These are phyloP conservation scores for Lagodon rhomboides DNA, from an alignment of 2,797 vertebrate genomes.

Conservation along the genomic window DNA sequence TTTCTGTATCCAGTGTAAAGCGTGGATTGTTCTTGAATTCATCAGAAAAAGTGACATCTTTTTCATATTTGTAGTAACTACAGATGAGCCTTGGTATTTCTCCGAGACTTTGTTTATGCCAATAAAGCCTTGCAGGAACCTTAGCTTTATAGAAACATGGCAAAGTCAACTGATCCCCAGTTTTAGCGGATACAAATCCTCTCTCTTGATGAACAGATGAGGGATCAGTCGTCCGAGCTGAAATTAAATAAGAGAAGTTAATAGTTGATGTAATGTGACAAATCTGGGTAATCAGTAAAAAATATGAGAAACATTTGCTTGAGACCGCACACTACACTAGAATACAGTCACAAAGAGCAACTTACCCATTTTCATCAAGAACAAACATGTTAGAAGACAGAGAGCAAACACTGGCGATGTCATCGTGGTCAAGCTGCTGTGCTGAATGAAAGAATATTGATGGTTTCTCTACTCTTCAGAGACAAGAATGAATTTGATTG, in stretches of 20 bases:
- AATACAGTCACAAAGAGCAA: background rate
- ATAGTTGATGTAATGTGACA: background rate
- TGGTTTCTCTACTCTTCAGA: background rate
- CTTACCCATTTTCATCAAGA: constrained; percentile 41
- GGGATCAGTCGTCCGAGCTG: background rate
- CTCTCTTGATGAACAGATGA: background rate
- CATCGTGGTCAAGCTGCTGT: constrained; percentile 31
- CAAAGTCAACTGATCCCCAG: constrained; percentile 41
- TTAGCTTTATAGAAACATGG: constrained; percentile 19
- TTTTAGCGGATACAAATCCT: constrained; percentile 9
- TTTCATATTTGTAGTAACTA: constrained; percentile 4
- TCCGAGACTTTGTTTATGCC: constrained; percentile 42
- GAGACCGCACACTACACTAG: too few relatives aligned
- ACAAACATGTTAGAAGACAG: constrained; percentile 25
- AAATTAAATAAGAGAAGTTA: background rate
- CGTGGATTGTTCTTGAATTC: constrained; percentile 27
- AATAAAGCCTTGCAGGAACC: constrained; percentile 16
- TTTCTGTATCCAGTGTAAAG: background rate
- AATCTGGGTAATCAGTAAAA: background rate
- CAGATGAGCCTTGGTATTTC: constrained; percentile 38
- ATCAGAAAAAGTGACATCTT: background rate
- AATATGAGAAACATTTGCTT: too few relatives aligned
- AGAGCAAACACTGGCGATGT: constrained; percentile 1
- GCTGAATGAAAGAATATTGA: constrained; percentile 22
- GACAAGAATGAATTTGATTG: constrained; percentile 42